Evolutionary conservation across 2,888 invertebrate genomes (phyloP), one percentile per base, ranked within the genome.

Genomic region (Lampropteryx suffumata): DNA sequence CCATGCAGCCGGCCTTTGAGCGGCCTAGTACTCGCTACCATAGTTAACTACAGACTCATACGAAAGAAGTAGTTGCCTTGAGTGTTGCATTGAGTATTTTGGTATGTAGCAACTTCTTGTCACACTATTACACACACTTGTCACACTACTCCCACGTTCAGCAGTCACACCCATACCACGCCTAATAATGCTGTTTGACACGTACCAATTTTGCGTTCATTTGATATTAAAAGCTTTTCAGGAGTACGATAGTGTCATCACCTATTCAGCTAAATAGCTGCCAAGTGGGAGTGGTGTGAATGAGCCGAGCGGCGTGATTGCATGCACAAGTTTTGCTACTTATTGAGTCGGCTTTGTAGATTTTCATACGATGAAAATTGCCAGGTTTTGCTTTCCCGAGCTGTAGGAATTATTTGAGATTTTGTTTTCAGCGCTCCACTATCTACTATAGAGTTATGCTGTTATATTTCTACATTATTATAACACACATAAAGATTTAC

Each of bases 181-280:
- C 57, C 85, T 88, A 86, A 86, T 89, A 87, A 86, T 84, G 74
- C 74, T 75, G 82, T 88, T 86, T 86, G 86, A 85, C 87, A 84
- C 82, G 77, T 83, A 81, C 84, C 88, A 88, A 90, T 90, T 89
- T 89, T 85, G 82, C 80, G 84, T 84, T 90, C 89, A 90, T 90
- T 87, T 88, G 79, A 76, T 90, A 90, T 90, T 90, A 86, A 90
- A 90, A 87, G 88, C 73, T 83, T 88, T 88, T 84, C 84, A 79
- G 70, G 75, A 65, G 67, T 67, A 64, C 55, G 56, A 55, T 64
- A 62, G 64, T 57, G 50, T 48, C 76, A 80, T 79, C 69, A 69
- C 61, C 73, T 78, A 80, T 79, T 81, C 77, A 65, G 67, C 47
- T 55, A 55, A 55, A 55, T 48, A 53, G 53, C 48, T 53, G 53